Evolutionary conservation across 1,140 invertebrate species (phyloP).

Genomic region (Tachypleus tridentatus): DNA sequence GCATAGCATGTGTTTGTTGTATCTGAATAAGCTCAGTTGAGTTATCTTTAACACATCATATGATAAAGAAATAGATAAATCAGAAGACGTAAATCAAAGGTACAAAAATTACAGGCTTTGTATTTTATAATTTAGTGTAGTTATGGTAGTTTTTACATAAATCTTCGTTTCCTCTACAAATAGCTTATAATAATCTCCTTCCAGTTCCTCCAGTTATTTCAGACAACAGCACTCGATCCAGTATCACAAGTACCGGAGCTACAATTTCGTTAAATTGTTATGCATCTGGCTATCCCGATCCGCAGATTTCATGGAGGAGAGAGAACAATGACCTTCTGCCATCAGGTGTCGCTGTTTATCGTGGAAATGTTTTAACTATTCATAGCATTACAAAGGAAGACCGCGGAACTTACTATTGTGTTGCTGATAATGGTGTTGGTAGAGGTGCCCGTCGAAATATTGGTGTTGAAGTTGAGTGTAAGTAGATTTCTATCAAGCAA

Average conservation of each 20-base stretch:
- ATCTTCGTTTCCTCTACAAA: too few relatives aligned
- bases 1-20: too few relatives aligned
- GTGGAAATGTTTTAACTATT: conserved; percentile 68
- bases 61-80: too few relatives aligned
- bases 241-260: conserved; percentile 68
- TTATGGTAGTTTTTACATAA: too few relatives aligned
- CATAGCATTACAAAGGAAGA: conserved; percentile 58
- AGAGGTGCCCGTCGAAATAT: conserved; percentile 70
- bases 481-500: neutral
- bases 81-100: too few relatives aligned
- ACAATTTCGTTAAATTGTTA: conserved; percentile 72
- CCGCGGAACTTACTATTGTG: conserved; percentile 83
- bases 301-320: conserved; percentile 76
- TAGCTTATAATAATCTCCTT: conserved; percentile 2
- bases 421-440: conserved; percentile 70
- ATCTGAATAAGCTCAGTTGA: too few relatives aligned
- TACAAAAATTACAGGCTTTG: too few relatives aligned
- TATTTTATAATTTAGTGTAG: too few relatives aligned
- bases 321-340: conserved; percentile 86
- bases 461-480: conserved; percentile 66
- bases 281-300: conserved; percentile 63
- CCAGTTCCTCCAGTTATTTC: conserved; percentile 66
- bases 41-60: too few relatives aligned
- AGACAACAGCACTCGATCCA: conserved; percentile 76
- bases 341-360: conserved; percentile 46